phyloP scores from a whole-genome alignment of 2,113 vertebrate genomes.

The Salvator merianae region DNA sequence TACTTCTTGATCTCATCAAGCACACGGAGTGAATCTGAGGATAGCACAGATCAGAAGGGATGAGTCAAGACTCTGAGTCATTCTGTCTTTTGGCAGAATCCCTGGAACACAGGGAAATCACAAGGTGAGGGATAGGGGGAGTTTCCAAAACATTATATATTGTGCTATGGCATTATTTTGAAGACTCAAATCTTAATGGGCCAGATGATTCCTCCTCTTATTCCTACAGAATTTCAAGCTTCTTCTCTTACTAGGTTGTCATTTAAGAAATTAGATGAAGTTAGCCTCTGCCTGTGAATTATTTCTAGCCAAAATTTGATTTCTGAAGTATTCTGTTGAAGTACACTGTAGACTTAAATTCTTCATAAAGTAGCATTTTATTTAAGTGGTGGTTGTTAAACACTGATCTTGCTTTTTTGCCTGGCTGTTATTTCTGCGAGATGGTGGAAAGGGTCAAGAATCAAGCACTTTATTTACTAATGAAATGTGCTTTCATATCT shows the following conservation, averaged over 20 bases:
- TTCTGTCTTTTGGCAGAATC: conserved; percentile 62
- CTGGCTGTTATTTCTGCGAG: not conserved
- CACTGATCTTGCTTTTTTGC: not conserved
- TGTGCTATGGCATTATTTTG: not conserved
- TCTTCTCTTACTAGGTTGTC: not conserved
- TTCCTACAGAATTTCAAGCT: conserved; percentile 2
- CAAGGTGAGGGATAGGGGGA: conserved; percentile 57
- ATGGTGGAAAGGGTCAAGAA: not conserved
- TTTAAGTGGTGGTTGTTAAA: too few relatives aligned
- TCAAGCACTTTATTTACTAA: not conserved
- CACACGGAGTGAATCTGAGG: conserved; percentile 51
- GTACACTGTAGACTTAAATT: not conserved
- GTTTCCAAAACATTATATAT: conserved; percentile 32
- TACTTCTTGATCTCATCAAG: conserved; percentile 50
- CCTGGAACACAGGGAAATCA: conserved; percentile 55
- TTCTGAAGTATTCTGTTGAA: not conserved
- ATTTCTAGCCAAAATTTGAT: not conserved
- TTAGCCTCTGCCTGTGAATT: not conserved
- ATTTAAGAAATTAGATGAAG: not conserved
- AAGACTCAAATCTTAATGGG: not conserved
- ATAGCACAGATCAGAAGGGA: conserved; percentile 52
- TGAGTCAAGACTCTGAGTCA: conserved; percentile 71
- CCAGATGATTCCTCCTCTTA: not conserved
- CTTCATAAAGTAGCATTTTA: too few relatives aligned
- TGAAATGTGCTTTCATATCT: not conserved